Percentiles rank a stretch among this genome's conserved stretches.
These are phyloP conservation scores for Psittacula cyanocephala DNA, from an alignment of 2,113 vertebrate genomes.

Conservation along the genomic window DNA sequence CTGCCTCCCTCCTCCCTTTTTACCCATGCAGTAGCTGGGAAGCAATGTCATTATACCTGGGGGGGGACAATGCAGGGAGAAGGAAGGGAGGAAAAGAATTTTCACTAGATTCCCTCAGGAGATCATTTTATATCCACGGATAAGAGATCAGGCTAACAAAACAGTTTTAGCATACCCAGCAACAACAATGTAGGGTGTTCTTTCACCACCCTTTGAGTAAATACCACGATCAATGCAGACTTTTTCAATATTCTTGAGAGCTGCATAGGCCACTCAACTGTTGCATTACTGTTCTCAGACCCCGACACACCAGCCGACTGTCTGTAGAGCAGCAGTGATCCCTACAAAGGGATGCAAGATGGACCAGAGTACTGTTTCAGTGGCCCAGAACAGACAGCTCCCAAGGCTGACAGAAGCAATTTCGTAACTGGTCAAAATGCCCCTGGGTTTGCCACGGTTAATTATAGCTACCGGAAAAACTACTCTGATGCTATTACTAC, in stretches of 20 bases:
- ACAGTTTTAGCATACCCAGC: background rate
- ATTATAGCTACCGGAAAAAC: conserved; percentile 28
- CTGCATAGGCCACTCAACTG: background rate
- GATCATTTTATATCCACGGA: background rate
- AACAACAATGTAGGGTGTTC: background rate
- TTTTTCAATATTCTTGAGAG: background rate
- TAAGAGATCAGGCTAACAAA: background rate
- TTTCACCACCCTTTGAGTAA: background rate
- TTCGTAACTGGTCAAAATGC: background rate
- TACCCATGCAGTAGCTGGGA: background rate
- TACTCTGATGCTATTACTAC: background rate
- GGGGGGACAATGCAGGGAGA: background rate
- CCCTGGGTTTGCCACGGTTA: background rate
- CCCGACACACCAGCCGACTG: background rate
- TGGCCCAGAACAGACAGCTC: conserved; percentile 2
- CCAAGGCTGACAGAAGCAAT: background rate
- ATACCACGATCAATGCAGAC: background rate
- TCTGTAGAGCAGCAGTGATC: background rate
- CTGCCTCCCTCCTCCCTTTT: background rate
- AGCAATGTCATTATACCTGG: background rate
- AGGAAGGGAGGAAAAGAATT: background rate
- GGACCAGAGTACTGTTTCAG: background rate
- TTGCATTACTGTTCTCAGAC: background rate
- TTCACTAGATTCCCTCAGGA: background rate
- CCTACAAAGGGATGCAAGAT: background rate